These are phyloP conservation scores for Anoura caudifer DNA, from an alignment of 2,113 vertebrate species.

Conservation along the genomic window DNA sequence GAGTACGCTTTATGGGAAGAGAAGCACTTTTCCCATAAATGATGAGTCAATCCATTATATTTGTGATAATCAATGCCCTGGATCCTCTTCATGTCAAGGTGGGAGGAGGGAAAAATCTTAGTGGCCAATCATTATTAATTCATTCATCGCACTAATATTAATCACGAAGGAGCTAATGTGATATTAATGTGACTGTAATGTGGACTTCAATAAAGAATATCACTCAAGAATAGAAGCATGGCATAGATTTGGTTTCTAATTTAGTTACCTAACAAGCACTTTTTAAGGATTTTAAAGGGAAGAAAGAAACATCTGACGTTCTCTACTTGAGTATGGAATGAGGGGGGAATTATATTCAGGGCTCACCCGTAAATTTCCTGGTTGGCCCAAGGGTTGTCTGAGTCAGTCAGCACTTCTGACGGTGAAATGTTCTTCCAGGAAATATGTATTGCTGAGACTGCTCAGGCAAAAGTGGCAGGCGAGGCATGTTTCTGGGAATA, in stretches of 20 bases:
- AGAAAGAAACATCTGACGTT: background rate
- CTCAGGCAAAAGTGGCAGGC: background rate
- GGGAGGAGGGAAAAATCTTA: conserved; percentile 66
- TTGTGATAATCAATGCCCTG: conserved; percentile 85
- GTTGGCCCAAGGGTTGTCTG: conserved; percentile 26
- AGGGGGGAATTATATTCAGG: conserved; percentile 9
- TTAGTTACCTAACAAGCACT: conserved; percentile 45
- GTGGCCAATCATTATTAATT: conserved; percentile 85
- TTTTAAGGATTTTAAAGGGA: conserved; percentile 56
- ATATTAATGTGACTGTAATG: conserved; percentile 83
- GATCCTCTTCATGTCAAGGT: conserved; percentile 80
- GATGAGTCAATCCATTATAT: conserved; percentile 85
- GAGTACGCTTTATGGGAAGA: conserved; percentile 82
- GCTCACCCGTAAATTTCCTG: conserved; percentile 38
- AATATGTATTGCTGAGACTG: conserved; percentile 55
- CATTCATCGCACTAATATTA: conserved; percentile 82
- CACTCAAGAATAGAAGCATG: conserved; percentile 75
- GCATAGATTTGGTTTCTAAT: conserved; percentile 66
- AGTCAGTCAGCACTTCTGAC: conserved; percentile 71
- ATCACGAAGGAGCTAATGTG: conserved; percentile 81
- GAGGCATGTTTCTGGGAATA: conserved; percentile 79
- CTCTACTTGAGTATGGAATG: background rate
- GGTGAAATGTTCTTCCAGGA: conserved; percentile 79
- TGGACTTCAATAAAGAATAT: conserved; percentile 78
- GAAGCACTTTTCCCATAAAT: conserved; percentile 85